A percentile compares a stretch with the other conserved stretches of the same genome.
These are phyloP conservation scores for Ochropleura leucogaster DNA, from an alignment of 2,888 invertebrate genomes.

Conservation along the genomic window DNA sequence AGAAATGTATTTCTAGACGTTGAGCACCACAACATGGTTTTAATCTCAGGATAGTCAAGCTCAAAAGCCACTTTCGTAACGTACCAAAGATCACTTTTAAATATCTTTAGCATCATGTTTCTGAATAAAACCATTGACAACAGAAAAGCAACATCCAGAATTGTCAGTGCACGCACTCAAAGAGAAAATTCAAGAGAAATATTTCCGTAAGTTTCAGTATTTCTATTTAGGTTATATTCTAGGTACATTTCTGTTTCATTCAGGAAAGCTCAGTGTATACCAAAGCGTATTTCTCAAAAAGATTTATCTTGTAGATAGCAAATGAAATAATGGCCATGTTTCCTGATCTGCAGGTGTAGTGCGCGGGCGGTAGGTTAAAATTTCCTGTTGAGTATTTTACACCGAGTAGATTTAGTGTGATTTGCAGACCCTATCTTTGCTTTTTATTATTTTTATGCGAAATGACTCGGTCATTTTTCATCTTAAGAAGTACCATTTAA, in stretches of 20 bases:
- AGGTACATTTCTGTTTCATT: conserved; percentile 39
- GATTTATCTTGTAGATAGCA: conserved; percentile 73
- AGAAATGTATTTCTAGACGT: background rate
- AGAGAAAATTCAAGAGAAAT: conserved; percentile 22
- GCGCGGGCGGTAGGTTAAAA: conserved; percentile 50
- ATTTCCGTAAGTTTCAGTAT: conserved; percentile 15
- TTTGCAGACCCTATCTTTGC: background rate
- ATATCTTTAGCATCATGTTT: background rate
- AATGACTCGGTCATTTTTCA: background rate
- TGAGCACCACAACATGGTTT: background rate
- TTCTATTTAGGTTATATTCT: conserved; percentile 30
- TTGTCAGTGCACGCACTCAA: conserved; percentile 10
- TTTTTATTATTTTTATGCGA: background rate
- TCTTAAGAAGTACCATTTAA: background rate
- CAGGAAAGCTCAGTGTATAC: conserved; percentile 41
- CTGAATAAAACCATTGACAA: background rate
- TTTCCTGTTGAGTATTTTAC: conserved; percentile 61
- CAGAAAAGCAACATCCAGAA: background rate
- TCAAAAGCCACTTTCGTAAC: background rate
- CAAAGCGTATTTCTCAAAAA: conserved; percentile 62
- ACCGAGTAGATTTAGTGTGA: background rate
- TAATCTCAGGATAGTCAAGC: background rate
- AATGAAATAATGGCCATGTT: conserved; percentile 74
- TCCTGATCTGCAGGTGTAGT: conserved; percentile 69
- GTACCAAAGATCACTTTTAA: background rate